A percentile compares a stretch with the other conserved stretches of the same genome.
phyloP scores from a whole-genome alignment of 2,797 vertebrate genomes.

The Parambassis ranga region DNA sequence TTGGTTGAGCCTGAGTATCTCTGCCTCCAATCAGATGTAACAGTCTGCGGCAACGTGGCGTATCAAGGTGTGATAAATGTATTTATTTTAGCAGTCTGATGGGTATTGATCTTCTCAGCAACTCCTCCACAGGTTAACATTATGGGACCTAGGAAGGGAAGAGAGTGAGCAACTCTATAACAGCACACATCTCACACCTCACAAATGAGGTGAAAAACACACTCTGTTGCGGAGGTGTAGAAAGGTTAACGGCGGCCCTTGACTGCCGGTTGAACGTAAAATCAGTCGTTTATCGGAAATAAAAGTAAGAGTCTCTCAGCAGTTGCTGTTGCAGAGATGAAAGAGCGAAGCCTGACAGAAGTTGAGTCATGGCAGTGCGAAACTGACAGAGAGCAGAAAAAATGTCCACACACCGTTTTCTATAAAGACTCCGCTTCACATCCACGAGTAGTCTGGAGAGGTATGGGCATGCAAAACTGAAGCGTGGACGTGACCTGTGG shows the following conservation, averaged over 20 bases:
- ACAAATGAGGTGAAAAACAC: conserved; percentile 60
- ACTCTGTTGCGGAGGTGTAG: conserved; percentile 38
- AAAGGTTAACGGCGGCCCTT: conserved; percentile 62
- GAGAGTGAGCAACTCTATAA: conserved; percentile 31
- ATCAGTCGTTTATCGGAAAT: conserved; percentile 68
- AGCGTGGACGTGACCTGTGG: conserved; percentile 26
- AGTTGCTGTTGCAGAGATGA: conserved; percentile 35
- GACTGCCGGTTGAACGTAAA: conserved; percentile 55
- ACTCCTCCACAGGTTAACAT: conserved; percentile 43
- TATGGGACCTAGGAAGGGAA: conserved; percentile 37
- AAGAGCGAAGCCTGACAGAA: conserved; percentile 21
- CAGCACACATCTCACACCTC: conserved; percentile 49
- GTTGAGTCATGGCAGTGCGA: conserved; percentile 51
- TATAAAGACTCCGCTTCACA: conserved; percentile 5
- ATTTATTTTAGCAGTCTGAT: conserved; percentile 70
- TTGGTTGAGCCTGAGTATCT: conserved; percentile 24
- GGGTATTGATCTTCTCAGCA: conserved; percentile 59
- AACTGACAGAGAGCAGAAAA: conserved; percentile 42
- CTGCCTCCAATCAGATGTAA: conserved; percentile 51
- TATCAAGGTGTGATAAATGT: conserved; percentile 67
- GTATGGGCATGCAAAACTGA: conserved; percentile 13
- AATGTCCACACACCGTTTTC: neutral
- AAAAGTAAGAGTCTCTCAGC: conserved; percentile 45
- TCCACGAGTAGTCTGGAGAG: conserved; percentile 32
- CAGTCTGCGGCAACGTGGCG: conserved; percentile 27